Evolutionary conservation across 2,113 vertebrate species (phyloP).

Genomic region (Sinocyclocheilus anshuiensis): DNA sequence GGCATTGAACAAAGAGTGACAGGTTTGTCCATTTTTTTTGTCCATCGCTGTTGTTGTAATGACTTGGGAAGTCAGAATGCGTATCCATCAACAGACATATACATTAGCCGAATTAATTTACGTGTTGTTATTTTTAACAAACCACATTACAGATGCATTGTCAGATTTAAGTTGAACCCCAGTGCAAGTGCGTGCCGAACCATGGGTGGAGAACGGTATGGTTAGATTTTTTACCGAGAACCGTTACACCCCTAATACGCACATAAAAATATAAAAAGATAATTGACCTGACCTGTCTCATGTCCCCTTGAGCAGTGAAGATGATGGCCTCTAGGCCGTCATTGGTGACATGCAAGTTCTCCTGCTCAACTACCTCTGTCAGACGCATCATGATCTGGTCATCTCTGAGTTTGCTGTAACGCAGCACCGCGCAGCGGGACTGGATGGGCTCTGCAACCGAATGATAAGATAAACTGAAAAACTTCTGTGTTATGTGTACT

Average conservation of each 20-base stretch:
- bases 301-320: conserved; percentile 97
- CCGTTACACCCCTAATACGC: neutral
- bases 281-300: conserved; percentile 86
- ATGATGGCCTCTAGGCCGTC: conserved; percentile 96
- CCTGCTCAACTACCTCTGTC: conserved; percentile 86
- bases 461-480: neutral
- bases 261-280: neutral
- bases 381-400: conserved; percentile 88
- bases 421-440: conserved; percentile 93
- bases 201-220: too few species aligned
- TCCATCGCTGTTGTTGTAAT: too few species aligned
- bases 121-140: too few species aligned
- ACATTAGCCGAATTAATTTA: too few species aligned
- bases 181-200: too few species aligned
- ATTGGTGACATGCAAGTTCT: conserved; percentile 81
- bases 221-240: too few species aligned
- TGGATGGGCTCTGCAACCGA: conserved; percentile 87
- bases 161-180: too few species aligned
- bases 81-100: too few species aligned
- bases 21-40: too few species aligned
- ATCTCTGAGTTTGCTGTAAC: conserved; percentile 92
- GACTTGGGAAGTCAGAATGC: too few species aligned
- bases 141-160: too few species aligned
- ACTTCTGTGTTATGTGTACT: neutral
- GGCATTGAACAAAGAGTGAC: too few species aligned